Conservation (phyloP, 2,113 vertebrate genomes). For the Phocoena phocoena region DNA sequence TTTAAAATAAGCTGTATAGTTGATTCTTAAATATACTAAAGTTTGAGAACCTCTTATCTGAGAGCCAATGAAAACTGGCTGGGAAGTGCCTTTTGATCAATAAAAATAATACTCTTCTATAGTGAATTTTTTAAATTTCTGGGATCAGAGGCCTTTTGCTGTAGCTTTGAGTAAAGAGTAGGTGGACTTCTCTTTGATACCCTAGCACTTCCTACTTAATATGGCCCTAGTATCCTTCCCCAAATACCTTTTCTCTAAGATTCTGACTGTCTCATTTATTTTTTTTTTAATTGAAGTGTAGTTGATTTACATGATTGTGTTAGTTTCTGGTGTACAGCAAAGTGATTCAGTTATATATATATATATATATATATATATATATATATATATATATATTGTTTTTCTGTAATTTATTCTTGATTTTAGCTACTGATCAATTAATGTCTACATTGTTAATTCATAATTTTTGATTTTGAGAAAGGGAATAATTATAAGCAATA, state of each 20-base stretch:
- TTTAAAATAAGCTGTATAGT: background rate
- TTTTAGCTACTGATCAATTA: background rate
- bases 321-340: background rate
- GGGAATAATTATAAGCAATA: background rate
- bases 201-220: background rate
- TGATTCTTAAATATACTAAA: background rate
- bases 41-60: background rate
- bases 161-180: background rate
- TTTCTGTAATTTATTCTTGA: background rate
- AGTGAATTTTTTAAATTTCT: background rate
- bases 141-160: background rate
- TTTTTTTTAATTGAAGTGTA: background rate
- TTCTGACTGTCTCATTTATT: background rate
- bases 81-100: background rate
- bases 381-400: background rate
- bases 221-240: background rate
- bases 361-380: background rate
- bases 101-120: background rate
- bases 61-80: background rate
- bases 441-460: background rate
- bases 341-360: background rate
- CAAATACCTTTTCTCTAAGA: background rate
- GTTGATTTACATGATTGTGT: background rate
- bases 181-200: background rate
- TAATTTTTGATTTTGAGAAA: background rate